Conservation (phyloP, 2,888 invertebrate species). For the Celastrina argiolus region DNA sequence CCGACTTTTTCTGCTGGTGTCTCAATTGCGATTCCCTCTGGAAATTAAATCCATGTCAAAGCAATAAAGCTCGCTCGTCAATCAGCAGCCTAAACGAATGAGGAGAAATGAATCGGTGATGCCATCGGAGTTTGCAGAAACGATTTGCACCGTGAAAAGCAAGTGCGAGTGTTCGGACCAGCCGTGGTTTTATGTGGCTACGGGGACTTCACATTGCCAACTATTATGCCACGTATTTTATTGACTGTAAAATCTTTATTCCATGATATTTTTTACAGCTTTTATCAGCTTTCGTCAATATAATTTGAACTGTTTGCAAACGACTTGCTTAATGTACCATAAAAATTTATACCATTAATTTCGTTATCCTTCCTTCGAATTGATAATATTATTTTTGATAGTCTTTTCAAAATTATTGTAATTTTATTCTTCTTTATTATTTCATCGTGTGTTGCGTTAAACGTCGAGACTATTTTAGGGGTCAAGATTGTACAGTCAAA, state of each 20-base stretch:
- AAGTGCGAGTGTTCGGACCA: constrained; percentile 58
- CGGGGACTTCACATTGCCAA: constrained; percentile 72
- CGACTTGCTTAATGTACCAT: neutral
- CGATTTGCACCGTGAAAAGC: constrained; percentile 65
- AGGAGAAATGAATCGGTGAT: neutral
- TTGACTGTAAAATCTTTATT: constrained; percentile 68
- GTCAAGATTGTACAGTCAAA: constrained; percentile 62
- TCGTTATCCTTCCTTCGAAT: too few species aligned
- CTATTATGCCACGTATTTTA: constrained; percentile 46
- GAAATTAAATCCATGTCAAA: neutral
- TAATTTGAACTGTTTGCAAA: neutral
- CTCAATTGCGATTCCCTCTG: neutral
- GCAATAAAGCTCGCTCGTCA: constrained; percentile 5
- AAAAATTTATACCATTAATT: neutral
- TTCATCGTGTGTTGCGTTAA: neutral
- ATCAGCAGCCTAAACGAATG: neutral
- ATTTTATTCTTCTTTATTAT: neutral
- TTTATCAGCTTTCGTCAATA: neutral
- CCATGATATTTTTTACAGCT: neutral
- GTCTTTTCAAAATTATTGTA: neutral
- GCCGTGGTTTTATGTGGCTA: constrained; percentile 68
- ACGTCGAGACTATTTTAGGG: constrained; percentile 9
- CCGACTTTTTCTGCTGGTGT: neutral
- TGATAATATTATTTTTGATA: too few species aligned
- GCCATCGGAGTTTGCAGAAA: constrained; percentile 27